phyloP scores from a whole-genome alignment of 2,888 invertebrate genomes.

The Dryococelus australis region DNA sequence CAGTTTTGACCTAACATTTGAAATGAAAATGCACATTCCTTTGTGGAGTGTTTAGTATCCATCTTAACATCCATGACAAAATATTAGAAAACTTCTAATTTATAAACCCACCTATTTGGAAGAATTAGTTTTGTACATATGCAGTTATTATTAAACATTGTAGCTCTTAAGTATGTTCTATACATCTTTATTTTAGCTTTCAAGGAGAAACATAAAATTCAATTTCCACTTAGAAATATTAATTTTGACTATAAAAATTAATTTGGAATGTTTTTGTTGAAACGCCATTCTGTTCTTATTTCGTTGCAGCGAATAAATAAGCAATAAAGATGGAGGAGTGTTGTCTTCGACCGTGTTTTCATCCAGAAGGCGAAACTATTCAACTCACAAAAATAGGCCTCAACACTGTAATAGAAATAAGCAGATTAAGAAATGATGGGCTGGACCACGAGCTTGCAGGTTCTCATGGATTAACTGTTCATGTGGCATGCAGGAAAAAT shows the following conservation, averaged over 20 bases:
- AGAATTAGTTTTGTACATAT: not conserved
- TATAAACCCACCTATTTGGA: not conserved
- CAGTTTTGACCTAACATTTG: no score
- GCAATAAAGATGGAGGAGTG: not conserved
- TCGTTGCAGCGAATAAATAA: not conserved
- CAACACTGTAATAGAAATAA: not conserved
- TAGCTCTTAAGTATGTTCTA: not conserved
- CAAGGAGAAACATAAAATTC: no score
- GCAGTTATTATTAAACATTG: no score
- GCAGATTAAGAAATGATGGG: not conserved
- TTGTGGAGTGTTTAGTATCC: no score
- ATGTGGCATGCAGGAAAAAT: not conserved
- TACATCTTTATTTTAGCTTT: no score
- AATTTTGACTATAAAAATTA: not conserved
- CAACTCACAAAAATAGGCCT: not conserved
- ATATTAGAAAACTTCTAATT: no score
- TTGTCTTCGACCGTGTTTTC: not conserved
- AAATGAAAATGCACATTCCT: no score
- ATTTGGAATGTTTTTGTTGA: not conserved
- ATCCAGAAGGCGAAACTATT: not conserved
- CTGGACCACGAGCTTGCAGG: not conserved
- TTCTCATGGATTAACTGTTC: not conserved
- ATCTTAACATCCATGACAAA: no score
- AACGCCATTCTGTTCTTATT: not conserved
- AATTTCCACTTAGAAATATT: not conserved